A percentile compares a stretch with the other conserved stretches of the same genome.
Conservation (phyloP, 1,140 invertebrate genomes). For the Pachypeltis micranthus region DNA sequence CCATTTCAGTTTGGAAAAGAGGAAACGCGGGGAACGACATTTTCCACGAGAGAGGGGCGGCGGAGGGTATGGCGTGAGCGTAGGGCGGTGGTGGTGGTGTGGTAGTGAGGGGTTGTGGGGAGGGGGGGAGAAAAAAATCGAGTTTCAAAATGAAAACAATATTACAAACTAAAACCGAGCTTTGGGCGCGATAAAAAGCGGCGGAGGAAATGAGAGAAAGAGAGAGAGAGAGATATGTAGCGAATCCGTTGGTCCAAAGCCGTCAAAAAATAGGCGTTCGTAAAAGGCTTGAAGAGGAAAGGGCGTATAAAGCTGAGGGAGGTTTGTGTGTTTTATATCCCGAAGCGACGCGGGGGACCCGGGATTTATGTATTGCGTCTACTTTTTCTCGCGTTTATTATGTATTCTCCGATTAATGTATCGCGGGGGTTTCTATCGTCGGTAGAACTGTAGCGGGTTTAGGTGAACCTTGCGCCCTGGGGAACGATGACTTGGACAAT, state of each 20-base stretch:
- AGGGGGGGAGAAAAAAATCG: neutral
- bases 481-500: no score
- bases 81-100: no score
- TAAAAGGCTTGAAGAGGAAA: neutral
- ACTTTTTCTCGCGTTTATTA: constrained; percentile 15
- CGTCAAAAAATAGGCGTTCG: neutral
- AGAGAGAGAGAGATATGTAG: no score
- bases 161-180: constrained; percentile 6
- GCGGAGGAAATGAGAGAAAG: neutral
- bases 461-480: no score
- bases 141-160: neutral
- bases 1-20: neutral
- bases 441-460: no score
- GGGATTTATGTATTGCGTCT: constrained; percentile 10
- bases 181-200: neutral
- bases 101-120: no score
- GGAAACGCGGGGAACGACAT: neutral
- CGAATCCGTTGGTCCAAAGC: neutral
- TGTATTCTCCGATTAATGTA: constrained; percentile 19
- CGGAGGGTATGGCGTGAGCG: no score
- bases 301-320: no score
- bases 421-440: constrained; percentile 14
- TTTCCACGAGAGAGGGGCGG: neutral
- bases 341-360: neutral
- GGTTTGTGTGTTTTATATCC: constrained; percentile 5